Percentiles rank a stretch among this genome's conserved stretches.
Evolutionary conservation across 2,113 vertebrate species (phyloP).

Genomic region (Onychostoma macrolepis): DNA sequence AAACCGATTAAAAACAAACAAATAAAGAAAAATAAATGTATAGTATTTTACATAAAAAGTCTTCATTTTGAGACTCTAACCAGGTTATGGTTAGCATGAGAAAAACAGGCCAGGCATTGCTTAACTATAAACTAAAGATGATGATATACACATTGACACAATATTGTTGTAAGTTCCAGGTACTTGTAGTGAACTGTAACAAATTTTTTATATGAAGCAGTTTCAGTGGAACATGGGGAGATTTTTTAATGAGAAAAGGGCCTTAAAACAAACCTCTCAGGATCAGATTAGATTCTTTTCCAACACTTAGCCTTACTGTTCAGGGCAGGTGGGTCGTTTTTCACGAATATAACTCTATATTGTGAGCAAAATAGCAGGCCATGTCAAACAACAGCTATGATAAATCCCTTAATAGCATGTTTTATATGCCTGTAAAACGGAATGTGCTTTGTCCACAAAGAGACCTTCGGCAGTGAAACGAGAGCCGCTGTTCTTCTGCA

Average conservation of each 20-base stretch:
- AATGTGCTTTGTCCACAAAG: slow-evolving; percentile 16
- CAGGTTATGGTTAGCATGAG: not conserved
- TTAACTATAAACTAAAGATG: not conserved
- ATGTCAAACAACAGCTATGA: slow-evolving; percentile 9
- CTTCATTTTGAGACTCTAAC: not conserved
- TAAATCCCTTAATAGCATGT: slow-evolving; percentile 20
- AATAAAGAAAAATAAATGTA: not conserved
- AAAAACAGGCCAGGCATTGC: slow-evolving; percentile 10
- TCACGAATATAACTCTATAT: not conserved
- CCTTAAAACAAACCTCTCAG: not conserved
- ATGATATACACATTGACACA: not conserved
- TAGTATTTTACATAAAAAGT: not conserved
- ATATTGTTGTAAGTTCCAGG: not conserved
- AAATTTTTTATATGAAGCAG: not conserved
- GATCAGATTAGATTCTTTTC: not conserved
- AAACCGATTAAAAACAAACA: not conserved
- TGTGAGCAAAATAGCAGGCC: not conserved
- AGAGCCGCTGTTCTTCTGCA: slow-evolving; percentile 16
- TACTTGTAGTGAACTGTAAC: not conserved
- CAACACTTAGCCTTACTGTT: not conserved
- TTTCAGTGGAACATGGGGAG: not conserved
- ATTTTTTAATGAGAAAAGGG: slow-evolving; percentile 8
- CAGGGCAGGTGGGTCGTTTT: not conserved
- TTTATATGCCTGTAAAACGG: slow-evolving; percentile 29
- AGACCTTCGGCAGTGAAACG: slow-evolving; percentile 12